phyloP scores from a whole-genome alignment of 1,140 invertebrate genomes.

The Tetramorium alpestre region DNA sequence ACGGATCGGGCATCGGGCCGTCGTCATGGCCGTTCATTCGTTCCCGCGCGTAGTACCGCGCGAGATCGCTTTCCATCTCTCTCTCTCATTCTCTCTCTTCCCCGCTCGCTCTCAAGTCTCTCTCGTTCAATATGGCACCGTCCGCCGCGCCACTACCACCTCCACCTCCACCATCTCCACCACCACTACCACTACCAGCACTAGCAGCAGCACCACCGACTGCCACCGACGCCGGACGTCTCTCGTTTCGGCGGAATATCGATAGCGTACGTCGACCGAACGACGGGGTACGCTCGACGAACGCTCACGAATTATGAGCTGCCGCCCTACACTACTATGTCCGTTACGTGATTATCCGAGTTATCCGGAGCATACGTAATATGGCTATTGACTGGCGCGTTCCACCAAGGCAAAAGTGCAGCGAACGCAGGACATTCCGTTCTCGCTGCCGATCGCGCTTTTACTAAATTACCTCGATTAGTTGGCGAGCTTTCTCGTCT shows the following conservation, averaged over 20 bases:
- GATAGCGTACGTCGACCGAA: conserved; percentile 53
- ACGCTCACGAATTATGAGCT: conserved; percentile 52
- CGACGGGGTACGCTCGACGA: conserved; percentile 41
- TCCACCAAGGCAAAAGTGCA: neutral
- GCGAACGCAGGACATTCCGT: neutral
- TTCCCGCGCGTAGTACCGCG: neutral
- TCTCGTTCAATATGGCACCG: conserved; percentile 49
- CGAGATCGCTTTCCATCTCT: conserved; percentile 45
- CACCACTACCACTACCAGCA: neutral
- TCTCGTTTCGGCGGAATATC: conserved; percentile 57
- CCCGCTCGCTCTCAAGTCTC: conserved; percentile 9
- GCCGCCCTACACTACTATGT: neutral
- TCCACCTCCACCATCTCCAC: no score
- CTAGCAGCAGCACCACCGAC: neutral
- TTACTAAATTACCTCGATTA: neutral
- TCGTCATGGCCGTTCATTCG: conserved; percentile 40
- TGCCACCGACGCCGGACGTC: conserved; percentile 34
- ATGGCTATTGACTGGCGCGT: conserved; percentile 30
- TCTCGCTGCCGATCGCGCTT: neutral
- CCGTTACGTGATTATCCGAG: conserved; percentile 43
- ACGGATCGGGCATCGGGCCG: conserved; percentile 48
- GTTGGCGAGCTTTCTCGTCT: neutral
- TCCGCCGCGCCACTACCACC: neutral
- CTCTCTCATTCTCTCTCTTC: conserved; percentile 38
- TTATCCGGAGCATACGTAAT: conserved; percentile 45